A percentile compares a stretch with the other conserved stretches of the same genome.
These are phyloP conservation scores for Drosophila siamana DNA, from an alignment of 2,888 invertebrate genomes.

Conservation along the genomic window DNA sequence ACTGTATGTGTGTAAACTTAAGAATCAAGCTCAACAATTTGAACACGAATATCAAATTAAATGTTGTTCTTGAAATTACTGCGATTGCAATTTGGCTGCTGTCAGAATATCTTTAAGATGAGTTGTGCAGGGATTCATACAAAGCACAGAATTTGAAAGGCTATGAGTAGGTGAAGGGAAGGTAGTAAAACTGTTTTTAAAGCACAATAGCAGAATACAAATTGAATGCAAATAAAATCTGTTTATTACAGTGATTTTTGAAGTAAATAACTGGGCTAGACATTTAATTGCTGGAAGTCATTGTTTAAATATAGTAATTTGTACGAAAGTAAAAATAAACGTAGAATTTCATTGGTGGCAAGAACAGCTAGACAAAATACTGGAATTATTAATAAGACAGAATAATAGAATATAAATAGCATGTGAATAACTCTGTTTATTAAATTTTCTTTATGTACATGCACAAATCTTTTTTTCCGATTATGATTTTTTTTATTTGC, in stretches of 20 bases:
- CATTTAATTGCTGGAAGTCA: too few species aligned
- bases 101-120: neutral
- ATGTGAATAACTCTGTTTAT: neutral
- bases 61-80: too few species aligned
- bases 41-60: constrained; percentile 30
- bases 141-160: too few species aligned
- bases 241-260: too few species aligned
- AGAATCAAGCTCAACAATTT: constrained; percentile 7
- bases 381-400: neutral
- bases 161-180: too few species aligned
- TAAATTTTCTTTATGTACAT: neutral
- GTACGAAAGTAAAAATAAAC: too few species aligned
- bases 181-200: too few species aligned
- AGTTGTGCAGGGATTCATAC: too few species aligned
- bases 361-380: neutral
- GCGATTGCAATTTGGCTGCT: neutral
- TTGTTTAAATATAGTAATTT: too few species aligned
- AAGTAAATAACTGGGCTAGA: too few species aligned
- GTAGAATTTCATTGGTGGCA: neutral
- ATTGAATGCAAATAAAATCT: too few species aligned
- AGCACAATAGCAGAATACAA: too few species aligned
- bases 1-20: constrained; percentile 21
- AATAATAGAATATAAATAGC: neutral
- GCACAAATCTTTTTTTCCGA: neutral
- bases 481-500: neutral